These are phyloP conservation scores for Thryonomys swinderianus DNA, from an alignment of 2,113 vertebrate species.

Conservation along the genomic window DNA sequence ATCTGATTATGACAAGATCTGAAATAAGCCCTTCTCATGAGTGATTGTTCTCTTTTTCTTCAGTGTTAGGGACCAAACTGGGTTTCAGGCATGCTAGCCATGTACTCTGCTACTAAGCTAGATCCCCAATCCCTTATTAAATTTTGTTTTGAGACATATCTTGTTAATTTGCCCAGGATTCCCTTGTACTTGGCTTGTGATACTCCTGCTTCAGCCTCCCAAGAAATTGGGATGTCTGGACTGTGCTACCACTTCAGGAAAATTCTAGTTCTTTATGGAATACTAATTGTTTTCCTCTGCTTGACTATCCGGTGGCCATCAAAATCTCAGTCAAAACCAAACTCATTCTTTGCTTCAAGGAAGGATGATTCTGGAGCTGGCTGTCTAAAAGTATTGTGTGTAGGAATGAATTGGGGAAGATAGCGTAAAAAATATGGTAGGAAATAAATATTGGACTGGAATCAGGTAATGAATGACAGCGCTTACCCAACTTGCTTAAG, in stretches of 20 bases:
- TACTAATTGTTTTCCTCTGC: not conserved
- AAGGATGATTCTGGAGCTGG: not conserved
- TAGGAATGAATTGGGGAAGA: not conserved
- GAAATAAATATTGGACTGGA: not conserved
- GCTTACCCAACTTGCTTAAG: not conserved
- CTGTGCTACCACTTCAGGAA: not conserved
- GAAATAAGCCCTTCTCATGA: not conserved
- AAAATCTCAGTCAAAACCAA: conserved; percentile 1
- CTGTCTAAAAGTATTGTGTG: fast-evolving
- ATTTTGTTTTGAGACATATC: not conserved
- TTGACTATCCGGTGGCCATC: not conserved
- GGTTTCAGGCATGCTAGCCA: not conserved
- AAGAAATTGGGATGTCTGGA: not conserved
- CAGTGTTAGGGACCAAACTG: not conserved
- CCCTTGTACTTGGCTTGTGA: not conserved
- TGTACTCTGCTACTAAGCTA: not conserved
- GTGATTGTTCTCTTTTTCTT: not conserved
- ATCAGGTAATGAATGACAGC: not conserved
- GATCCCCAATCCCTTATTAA: not conserved
- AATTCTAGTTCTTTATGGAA: not conserved
- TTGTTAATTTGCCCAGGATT: not conserved
- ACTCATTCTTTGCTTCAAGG: not conserved
- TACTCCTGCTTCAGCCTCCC: not conserved
- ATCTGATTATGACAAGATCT: not conserved
- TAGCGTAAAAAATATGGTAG: not conserved